Base-by-base conservation (phyloP, 2,888 invertebrate species). In the Cyclophora albipunctata region DNA sequence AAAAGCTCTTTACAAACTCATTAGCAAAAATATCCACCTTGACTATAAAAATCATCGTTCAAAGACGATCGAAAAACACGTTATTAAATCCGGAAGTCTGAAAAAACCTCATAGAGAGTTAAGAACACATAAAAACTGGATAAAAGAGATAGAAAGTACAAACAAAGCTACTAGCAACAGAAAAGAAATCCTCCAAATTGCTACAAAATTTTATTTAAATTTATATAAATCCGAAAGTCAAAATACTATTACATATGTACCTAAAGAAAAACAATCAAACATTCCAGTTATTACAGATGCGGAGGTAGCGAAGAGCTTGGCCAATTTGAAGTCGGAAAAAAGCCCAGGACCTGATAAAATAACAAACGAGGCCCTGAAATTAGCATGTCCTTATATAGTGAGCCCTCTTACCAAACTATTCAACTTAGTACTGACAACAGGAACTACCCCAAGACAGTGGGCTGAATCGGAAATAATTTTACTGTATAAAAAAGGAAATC, bases 321-420 rank as follows among this genome's bases (percentile, higher is more conserved):
- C 48, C 34, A 52, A 50, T 34, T 45, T 60, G 3, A 62, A 55
- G 53, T n/a, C 34, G 7, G 58, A 59, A 5, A 54, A 57, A 54
- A 57, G 52, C 45, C 58, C 60, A 6, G 59, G 59, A 0, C 55
- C 59, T 2, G 61, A 61, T 35, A 55, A 52, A 7, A 49, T 61
- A 44, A 45, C 45, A 46, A 63, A 61, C 48, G 61, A 62, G 47
- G 50, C 50, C 3, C 40, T 63, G 5, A 62, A 58, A 55, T 2
- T 40, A n/a, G 60, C 58, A 3, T 45, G 45, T 42, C 42, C 49
- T 3, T 44, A 57, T 5, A 42, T 58, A 3, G 45, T 48, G 0
- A n/a, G 5, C 45, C 54, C 51, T n/a, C n/a, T n/a, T n/a, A n/a
- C n/a, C n/a, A n/a, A n/a, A n/a, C n/a, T n/a, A n/a, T n/a, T n/a